phyloP scores from a whole-genome alignment of 2,797 vertebrate species.

The Sarcoramphus papa region DNA sequence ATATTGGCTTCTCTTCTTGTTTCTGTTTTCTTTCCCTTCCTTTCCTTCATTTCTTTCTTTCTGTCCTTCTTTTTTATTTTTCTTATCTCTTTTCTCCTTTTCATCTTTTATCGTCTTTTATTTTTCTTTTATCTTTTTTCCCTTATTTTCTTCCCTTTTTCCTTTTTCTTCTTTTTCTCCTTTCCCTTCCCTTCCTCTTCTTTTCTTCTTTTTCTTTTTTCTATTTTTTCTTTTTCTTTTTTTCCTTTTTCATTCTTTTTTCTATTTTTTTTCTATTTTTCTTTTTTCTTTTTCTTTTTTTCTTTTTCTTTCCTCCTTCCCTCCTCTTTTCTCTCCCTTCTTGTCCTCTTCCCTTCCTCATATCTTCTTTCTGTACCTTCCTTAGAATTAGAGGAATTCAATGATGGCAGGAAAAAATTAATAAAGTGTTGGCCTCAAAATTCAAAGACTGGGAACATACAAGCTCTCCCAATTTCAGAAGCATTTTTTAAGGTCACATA shows the following conservation, averaged over 20 bases:
- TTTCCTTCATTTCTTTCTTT: neutral
- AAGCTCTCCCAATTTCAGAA: neutral
- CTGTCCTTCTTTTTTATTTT: neutral
- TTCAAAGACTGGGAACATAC: neutral
- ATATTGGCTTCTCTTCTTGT: neutral
- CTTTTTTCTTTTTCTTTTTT: neutral
- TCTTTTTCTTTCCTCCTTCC: neutral
- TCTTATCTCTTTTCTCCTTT: neutral
- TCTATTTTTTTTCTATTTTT: too few relatives aligned
- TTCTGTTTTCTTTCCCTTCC: neutral
- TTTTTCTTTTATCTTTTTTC: neutral
- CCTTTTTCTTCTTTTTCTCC: neutral
- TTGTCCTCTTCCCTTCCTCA: neutral
- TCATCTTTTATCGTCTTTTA: too few relatives aligned
- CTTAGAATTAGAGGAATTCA: neutral
- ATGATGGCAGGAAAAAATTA: neutral
- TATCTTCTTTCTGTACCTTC: neutral
- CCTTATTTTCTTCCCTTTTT: neutral
- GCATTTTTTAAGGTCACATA: neutral
- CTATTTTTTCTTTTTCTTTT: neutral
- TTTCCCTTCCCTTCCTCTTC: fast-evolving
- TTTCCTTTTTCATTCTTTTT: neutral
- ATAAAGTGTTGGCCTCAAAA: neutral
- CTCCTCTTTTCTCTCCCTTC: neutral
- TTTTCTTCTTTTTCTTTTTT: too few relatives aligned